These are phyloP conservation scores for Carterocephalus palaemon DNA, from an alignment of 2,888 invertebrate species.

Conservation along the genomic window DNA sequence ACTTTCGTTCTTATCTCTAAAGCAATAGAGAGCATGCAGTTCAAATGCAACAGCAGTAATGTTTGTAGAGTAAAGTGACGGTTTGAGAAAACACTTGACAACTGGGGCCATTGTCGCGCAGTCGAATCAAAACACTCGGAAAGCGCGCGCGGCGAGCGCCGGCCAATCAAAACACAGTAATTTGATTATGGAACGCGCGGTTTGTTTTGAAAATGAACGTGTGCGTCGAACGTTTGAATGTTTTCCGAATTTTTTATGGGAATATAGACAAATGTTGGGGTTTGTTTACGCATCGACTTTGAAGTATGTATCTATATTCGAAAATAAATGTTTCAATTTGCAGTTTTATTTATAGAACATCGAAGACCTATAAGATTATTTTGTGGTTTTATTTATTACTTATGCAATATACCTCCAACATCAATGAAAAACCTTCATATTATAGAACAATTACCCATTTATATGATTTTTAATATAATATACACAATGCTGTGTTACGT, in stretches of 20 bases:
- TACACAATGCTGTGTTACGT: no score
- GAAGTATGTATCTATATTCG: no score
- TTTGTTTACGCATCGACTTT: constrained; percentile 7
- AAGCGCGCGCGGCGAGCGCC: constrained; percentile 51
- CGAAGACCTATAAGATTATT: no score
- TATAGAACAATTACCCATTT: no score
- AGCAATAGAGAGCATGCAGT: constrained; percentile 12
- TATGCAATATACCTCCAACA: no score
- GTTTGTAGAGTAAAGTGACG: constrained; percentile 37
- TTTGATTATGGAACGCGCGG: constrained; percentile 57
- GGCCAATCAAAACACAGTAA: constrained; percentile 72
- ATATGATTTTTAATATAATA: no score
- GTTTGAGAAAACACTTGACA: constrained; percentile 70
- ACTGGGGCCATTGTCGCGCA: constrained; percentile 60
- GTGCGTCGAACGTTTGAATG: constrained; percentile 30
- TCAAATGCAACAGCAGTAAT: constrained; percentile 25
- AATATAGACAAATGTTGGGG: constrained; percentile 3
- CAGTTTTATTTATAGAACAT: no score
- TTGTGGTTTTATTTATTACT: no score
- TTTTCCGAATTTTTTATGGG: constrained; percentile 9
- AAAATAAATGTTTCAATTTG: no score
- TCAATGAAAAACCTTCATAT: no score
- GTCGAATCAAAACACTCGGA: constrained; percentile 68
- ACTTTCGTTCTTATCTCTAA: constrained; percentile 5
- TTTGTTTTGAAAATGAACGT: constrained; percentile 48